Percentiles rank a stretch among this genome's conserved stretches.
phyloP scores from a whole-genome alignment of 2,888 invertebrate genomes.

The Amphipoea lucens region DNA sequence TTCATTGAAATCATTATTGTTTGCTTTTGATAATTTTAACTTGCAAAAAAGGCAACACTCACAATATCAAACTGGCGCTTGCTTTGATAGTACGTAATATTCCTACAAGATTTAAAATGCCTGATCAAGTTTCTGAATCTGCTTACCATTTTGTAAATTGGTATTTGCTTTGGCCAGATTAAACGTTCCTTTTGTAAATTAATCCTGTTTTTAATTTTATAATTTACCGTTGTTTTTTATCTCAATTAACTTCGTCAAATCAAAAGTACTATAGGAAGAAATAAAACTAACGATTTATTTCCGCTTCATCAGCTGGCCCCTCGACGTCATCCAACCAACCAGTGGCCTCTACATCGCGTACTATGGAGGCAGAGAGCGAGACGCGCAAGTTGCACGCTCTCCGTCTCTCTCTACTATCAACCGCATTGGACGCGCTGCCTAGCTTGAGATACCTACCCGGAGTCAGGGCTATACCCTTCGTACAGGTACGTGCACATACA shows the following conservation, averaged over 20 bases:
- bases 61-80: background rate
- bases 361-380: slow-evolving; percentile 84
- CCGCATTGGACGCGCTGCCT: slow-evolving; percentile 94
- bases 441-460: slow-evolving; percentile 94
- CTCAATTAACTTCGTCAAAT: background rate
- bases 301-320: slow-evolving; percentile 74
- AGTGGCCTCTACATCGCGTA: slow-evolving; percentile 79
- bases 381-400: slow-evolving; percentile 92
- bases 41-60: background rate
- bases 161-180: background rate
- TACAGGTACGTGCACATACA: slow-evolving; percentile 92
- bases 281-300: background rate
- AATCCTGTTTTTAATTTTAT: background rate
- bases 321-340: slow-evolving; percentile 81
- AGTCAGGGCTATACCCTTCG: slow-evolving; percentile 96
- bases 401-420: slow-evolving; percentile 93
- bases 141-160: background rate
- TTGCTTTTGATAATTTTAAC: background rate
- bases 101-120: background rate
- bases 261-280: background rate
- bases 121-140: background rate
- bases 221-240: background rate
- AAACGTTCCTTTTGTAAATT: background rate
- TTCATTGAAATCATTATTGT: background rate
- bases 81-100: background rate